These are phyloP conservation scores for Octomys mimax DNA, from an alignment of 2,797 vertebrate species.

Conservation along the genomic window DNA sequence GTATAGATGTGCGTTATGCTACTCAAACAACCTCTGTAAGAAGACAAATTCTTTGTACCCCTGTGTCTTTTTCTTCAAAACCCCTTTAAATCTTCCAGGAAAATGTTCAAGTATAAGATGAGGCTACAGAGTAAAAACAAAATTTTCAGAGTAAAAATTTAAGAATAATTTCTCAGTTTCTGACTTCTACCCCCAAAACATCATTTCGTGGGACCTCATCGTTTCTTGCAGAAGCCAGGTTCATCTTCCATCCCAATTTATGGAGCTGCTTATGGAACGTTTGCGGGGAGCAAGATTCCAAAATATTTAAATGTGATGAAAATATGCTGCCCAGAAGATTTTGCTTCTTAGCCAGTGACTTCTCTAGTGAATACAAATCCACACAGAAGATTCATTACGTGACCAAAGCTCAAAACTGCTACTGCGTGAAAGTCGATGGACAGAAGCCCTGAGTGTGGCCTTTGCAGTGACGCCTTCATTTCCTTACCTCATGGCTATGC, in stretches of 20 bases:
- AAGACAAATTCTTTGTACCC: background rate
- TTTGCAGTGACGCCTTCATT: background rate
- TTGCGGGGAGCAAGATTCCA: background rate
- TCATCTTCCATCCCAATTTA: background rate
- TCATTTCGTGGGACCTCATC: background rate
- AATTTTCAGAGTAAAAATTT: background rate
- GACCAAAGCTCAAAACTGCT: background rate
- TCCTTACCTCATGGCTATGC: background rate
- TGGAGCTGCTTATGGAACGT: background rate
- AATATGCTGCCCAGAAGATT: background rate
- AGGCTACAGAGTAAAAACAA: background rate
- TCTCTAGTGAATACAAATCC: background rate
- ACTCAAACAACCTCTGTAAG: background rate
- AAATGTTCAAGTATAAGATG: constrained; percentile 16
- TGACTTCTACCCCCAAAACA: background rate
- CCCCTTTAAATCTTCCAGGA: background rate
- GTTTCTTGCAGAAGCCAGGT: background rate
- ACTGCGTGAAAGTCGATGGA: background rate
- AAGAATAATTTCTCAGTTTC: background rate
- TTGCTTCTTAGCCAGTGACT: background rate
- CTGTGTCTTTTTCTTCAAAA: constrained; percentile 26
- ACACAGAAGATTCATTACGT: background rate
- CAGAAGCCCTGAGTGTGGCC: background rate
- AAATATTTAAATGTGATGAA: background rate
- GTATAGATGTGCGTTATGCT: background rate